A percentile compares a stretch with the other conserved stretches of the same genome.
Conservation (phyloP, 1,140 invertebrate species). For the Apis laboriosa region DNA sequence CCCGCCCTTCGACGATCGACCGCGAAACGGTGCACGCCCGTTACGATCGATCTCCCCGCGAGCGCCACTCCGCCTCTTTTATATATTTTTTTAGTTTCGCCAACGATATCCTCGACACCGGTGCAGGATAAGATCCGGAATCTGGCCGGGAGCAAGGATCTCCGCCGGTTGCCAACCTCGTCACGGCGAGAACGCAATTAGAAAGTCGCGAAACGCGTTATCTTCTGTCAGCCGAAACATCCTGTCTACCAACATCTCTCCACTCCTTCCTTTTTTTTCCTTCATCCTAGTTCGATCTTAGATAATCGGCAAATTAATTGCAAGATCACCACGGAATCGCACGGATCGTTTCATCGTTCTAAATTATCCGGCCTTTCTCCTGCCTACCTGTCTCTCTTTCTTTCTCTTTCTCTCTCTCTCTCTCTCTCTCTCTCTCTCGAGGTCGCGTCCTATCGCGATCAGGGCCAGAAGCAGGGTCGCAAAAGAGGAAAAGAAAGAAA, state of each 20-base stretch:
- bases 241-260: conserved; percentile 13
- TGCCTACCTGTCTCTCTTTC: neutral
- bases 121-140: conserved; percentile 2
- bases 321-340: conserved; percentile 31
- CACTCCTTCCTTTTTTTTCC: neutral
- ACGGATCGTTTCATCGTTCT: conserved; percentile 35
- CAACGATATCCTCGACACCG: neutral
- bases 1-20: conserved; percentile 48
- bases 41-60: conserved; percentile 30
- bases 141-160: conserved; percentile 18
- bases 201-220: conserved; percentile 54
- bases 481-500: conserved; percentile 12
- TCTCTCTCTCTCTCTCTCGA: neutral
- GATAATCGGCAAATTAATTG: conserved; percentile 59
- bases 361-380: conserved; percentile 37
- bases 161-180: conserved; percentile 18
- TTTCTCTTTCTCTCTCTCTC: neutral
- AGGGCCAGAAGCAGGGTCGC: neutral
- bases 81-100: conserved; percentile 7
- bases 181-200: conserved; percentile 49
- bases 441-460: conserved; percentile 38
- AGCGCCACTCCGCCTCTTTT: neutral
- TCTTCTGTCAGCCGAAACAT: conserved; percentile 56
- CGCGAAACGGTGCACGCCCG: conserved; percentile 53
- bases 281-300: neutral